Conservation (phyloP, 2,888 invertebrate species). For the Clepsis dumicolana region DNA sequence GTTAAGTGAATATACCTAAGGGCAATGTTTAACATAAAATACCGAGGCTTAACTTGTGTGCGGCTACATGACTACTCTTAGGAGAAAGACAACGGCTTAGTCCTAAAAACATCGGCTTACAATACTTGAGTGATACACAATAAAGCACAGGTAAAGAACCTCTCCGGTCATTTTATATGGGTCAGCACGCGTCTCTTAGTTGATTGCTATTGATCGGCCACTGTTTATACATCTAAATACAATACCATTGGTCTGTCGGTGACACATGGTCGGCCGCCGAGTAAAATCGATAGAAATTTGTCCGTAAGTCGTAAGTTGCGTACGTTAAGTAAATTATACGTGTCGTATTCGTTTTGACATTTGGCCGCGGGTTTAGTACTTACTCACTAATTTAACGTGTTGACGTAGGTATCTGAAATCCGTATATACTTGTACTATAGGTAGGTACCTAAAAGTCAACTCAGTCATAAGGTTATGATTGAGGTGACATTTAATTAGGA, state of each 20-base stretch:
- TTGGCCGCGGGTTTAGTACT: constrained; percentile 7
- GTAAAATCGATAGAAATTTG: constrained; percentile 61
- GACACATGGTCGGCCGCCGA: constrained; percentile 62
- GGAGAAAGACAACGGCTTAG: too few species aligned
- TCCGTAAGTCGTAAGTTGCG: constrained; percentile 52
- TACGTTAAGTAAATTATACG: constrained; percentile 36
- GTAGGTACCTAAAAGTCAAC: too few species aligned
- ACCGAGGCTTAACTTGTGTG: too few species aligned
- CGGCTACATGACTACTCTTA: too few species aligned
- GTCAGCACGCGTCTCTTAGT: constrained; percentile 53
- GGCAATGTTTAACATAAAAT: too few species aligned
- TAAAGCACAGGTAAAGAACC: constrained; percentile 18
- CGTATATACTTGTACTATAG: background rate
- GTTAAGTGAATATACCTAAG: too few species aligned
- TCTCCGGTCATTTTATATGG: constrained; percentile 42
- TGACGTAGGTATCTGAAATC: constrained; percentile 4
- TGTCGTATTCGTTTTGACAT: constrained; percentile 1
- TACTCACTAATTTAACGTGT: constrained; percentile 10
- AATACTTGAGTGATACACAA: background rate
- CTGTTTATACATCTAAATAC: constrained; percentile 69
- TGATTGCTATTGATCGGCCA: constrained; percentile 69
- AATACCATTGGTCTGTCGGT: constrained; percentile 56
- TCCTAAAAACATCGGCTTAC: background rate
- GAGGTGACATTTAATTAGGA: background rate
- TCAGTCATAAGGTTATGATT: background rate